Evolutionary conservation across 2,888 invertebrate species (phyloP).

Genomic region (Automeris io): DNA sequence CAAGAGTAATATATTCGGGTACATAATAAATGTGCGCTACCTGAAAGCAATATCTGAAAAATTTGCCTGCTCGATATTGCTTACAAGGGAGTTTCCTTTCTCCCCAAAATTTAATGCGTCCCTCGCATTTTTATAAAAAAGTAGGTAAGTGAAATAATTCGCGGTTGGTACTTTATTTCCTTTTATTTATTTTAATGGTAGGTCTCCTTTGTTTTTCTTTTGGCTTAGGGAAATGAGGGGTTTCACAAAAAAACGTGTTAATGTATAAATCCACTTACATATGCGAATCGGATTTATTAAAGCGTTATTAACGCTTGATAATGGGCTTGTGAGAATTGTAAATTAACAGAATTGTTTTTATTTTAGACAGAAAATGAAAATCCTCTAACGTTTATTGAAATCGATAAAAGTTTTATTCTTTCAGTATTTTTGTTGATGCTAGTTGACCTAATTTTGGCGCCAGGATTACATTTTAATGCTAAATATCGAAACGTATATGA

Average conservation of each 20-base stretch:
- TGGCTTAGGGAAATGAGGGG: constrained; percentile 52
- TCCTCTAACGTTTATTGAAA: not conserved
- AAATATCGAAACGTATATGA: too few relatives aligned
- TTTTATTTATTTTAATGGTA: constrained; percentile 76
- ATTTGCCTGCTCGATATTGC: constrained; percentile 77
- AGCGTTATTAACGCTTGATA: constrained; percentile 58
- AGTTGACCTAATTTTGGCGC: too few relatives aligned
- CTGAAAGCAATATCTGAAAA: constrained; percentile 78
- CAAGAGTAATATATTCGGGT: constrained; percentile 78
- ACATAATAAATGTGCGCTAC: constrained; percentile 78
- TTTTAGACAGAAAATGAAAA: not conserved
- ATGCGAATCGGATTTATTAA: not conserved
- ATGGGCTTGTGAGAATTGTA: constrained; percentile 36
- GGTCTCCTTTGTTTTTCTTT: constrained; percentile 64
- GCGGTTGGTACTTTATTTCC: constrained; percentile 73
- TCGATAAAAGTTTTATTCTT: too few relatives aligned
- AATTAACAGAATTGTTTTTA: constrained; percentile 23
- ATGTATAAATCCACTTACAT: constrained; percentile 20
- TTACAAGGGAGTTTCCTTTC: constrained; percentile 77
- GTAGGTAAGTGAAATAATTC: constrained; percentile 76
- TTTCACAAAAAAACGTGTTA: constrained; percentile 51
- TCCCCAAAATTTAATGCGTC: constrained; percentile 77
- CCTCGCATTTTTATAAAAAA: constrained; percentile 77
- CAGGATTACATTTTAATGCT: too few relatives aligned
- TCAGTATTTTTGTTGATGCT: too few relatives aligned